Evolutionary conservation across 2,113 vertebrate genomes (phyloP), one percentile per base, ranked within the genome.

Genomic region (Amphilophus citrinellus): DNA sequence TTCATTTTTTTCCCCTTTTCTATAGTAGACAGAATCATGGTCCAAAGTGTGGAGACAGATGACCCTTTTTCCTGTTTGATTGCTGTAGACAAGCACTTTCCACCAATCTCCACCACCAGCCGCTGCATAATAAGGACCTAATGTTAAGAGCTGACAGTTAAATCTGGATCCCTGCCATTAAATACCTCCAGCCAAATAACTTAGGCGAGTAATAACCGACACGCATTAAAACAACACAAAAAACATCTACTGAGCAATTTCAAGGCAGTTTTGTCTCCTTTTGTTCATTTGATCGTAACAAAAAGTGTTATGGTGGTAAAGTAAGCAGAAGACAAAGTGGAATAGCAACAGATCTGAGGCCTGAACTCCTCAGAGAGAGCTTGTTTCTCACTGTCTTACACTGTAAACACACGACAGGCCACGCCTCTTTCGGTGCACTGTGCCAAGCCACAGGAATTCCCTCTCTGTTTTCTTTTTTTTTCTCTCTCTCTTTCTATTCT

Each of bases 361-460:
- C 80, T 27, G 35, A 77, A 84, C 80, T 94, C 91, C 92, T 90
- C 80, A 7, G 91, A 94, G 94, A 91, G 92, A 84, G 79, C 91
- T 90, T 88, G 86, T 95, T 94, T 94, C 95, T 94, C 87, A 89
- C 91, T 80, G 89, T 90, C 89, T 92, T 84, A 87, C 87, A 92
- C 90, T 92, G 91, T 95, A 94, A 95, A 95, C 93, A 94, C 87
- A 87, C 62, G 60, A 82, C 85, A 93, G 84, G 84, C 93, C 94
- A 94, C 95, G 87, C 95, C 96, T 93, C 94, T 94, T 89, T 87
- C 77, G 63, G 79, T 87, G 75, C 85, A 50, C 78, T 37, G 58
- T 90, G 95, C 95, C 95, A 96, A 96, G 87, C 94, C 95, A 96
- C 95, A 96, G 95, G 94, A 96, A 96, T 95, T 94, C 93, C 92